Evolutionary conservation across 2,888 invertebrate genomes (phyloP).

Genomic region (Lycia hirtaria): DNA sequence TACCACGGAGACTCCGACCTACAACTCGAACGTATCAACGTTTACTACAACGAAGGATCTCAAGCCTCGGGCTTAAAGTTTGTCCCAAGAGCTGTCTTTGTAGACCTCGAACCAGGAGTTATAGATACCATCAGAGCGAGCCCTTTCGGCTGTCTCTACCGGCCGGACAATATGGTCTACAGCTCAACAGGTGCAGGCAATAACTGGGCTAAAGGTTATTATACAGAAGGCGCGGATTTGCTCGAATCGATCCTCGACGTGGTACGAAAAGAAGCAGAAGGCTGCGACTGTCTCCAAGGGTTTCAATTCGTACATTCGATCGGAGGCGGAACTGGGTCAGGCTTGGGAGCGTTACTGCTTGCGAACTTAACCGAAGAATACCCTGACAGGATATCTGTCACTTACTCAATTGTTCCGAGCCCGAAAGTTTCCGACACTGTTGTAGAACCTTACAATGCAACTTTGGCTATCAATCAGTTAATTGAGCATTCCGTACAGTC

Average conservation of each 20-base stretch:
- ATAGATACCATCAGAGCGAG: constrained; percentile 88
- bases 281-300: constrained; percentile 88
- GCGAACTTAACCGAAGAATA: constrained; percentile 89
- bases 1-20: constrained; percentile 89
- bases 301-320: constrained; percentile 89
- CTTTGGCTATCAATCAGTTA: constrained; percentile 86
- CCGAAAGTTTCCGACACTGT: constrained; percentile 92
- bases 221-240: constrained; percentile 87
- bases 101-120: constrained; percentile 71
- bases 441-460: constrained; percentile 88
- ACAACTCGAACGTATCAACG: constrained; percentile 90
- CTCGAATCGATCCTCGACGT: constrained; percentile 86
- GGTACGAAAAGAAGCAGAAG: constrained; percentile 86
- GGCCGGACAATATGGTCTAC: constrained; percentile 89
- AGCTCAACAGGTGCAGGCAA: constrained; percentile 85
- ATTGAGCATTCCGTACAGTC: constrained; percentile 88
- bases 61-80: constrained; percentile 52
- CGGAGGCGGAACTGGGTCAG: constrained; percentile 91
- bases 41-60: constrained; percentile 89
- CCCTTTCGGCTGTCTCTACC: constrained; percentile 88
- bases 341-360: constrained; percentile 89
- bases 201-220: constrained; percentile 88
- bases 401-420: constrained; percentile 89
- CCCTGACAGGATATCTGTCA: constrained; percentile 89
- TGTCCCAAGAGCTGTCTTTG: constrained; percentile 71